A percentile compares a stretch with the other conserved stretches of the same genome.
Evolutionary conservation across 2,888 invertebrate genomes (phyloP).

Genomic region (Phalangium opilio): DNA sequence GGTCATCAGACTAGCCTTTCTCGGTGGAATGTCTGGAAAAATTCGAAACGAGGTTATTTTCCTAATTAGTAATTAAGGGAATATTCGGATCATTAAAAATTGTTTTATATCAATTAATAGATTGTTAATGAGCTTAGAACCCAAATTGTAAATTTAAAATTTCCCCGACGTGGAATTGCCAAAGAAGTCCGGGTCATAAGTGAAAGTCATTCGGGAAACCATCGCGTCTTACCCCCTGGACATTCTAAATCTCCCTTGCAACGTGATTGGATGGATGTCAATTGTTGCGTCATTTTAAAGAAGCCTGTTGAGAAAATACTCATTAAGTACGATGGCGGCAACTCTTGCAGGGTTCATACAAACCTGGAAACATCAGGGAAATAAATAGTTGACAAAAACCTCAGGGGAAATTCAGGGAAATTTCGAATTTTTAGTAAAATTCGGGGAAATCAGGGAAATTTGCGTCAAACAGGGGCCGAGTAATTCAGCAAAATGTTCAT

Average conservation of each 20-base stretch:
- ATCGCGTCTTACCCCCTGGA: conserved; percentile 6
- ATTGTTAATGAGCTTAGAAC: conserved; percentile 23
- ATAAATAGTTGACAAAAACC: too few relatives aligned
- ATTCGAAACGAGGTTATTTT: conserved; percentile 31
- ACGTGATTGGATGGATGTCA: conserved; percentile 26
- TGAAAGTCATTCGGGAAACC: too few relatives aligned
- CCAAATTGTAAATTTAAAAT: conserved; percentile 27
- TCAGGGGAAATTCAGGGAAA: too few relatives aligned
- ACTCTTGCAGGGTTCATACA: too few relatives aligned
- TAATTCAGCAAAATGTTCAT: too few relatives aligned
- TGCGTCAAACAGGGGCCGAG: too few relatives aligned
- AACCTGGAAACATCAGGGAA: too few relatives aligned
- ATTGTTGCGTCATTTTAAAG: conserved; percentile 43
- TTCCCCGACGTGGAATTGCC: conserved; percentile 23
- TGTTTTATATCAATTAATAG: too few relatives aligned
- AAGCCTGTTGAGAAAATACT: conserved; percentile 61
- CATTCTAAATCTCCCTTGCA: conserved; percentile 1
- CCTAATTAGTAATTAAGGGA: too few relatives aligned
- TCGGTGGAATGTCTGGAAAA: conserved; percentile 51
- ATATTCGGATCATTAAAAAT: too few relatives aligned
- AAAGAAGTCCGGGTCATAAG: conserved; percentile 17
- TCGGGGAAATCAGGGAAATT: too few relatives aligned
- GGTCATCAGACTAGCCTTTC: conserved; percentile 56
- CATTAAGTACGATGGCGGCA: conserved; percentile 44
- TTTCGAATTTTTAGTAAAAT: too few relatives aligned